phyloP scores from a whole-genome alignment of 35 echinoderm and acorn worm species.

The Holothuria glaberrima region DNA sequence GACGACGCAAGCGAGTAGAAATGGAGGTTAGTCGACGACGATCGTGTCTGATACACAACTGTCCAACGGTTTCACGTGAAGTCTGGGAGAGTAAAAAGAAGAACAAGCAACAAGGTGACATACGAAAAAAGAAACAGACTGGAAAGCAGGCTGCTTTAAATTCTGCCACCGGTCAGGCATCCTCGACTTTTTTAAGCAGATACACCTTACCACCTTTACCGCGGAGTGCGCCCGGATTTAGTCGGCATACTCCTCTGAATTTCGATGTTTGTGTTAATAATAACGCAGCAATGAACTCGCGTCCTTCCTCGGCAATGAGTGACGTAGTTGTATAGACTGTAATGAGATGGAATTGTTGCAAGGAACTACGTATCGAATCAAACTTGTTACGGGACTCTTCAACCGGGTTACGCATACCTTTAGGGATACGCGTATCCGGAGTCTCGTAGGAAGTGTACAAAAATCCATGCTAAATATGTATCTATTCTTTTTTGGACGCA shows the following conservation, averaged over 20 bases:
- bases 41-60: slow-evolving; percentile 30
- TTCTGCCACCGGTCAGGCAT: neutral
- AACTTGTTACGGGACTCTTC: too few relatives aligned
- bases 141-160: neutral
- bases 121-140: neutral
- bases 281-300: too few relatives aligned
- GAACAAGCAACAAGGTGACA: neutral
- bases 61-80: slow-evolving; percentile 13
- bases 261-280: too few relatives aligned
- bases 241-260: neutral
- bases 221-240: slow-evolving; percentile 12
- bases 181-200: neutral
- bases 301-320: too few relatives aligned
- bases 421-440: too few relatives aligned
- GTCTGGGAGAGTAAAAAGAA: neutral
- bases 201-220: slow-evolving; percentile 22
- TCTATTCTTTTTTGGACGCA: too few relatives aligned
- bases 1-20: neutral
- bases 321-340: too few relatives aligned
- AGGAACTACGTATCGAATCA: too few relatives aligned
- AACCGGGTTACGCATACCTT: too few relatives aligned
- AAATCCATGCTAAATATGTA: too few relatives aligned
- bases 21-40: neutral
- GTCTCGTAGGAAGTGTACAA: too few relatives aligned
- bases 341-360: too few relatives aligned